phyloP scores from a whole-genome alignment of 2,113 vertebrate genomes.

The Pionites leucogaster region DNA sequence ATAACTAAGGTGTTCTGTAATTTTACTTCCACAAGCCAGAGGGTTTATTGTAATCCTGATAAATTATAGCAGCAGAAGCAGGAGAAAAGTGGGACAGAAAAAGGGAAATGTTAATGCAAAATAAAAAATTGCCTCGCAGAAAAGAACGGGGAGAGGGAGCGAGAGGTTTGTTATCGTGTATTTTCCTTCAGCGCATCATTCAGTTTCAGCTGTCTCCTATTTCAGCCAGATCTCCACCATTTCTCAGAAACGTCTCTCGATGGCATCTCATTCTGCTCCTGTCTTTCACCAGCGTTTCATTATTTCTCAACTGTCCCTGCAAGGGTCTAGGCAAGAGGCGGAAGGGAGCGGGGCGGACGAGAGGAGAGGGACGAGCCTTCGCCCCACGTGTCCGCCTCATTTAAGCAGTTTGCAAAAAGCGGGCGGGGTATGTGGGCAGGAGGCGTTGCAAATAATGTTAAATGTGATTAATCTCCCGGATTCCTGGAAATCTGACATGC shows the following conservation, averaged over 20 bases:
- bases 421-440: not conserved
- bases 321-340: not conserved
- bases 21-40: slow-evolving; percentile 65
- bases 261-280: slow-evolving; percentile 70
- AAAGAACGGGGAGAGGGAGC: slow-evolving; percentile 36
- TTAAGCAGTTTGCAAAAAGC: slow-evolving; percentile 27
- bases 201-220: slow-evolving; percentile 70
- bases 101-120: slow-evolving; percentile 65
- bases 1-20: slow-evolving; percentile 30
- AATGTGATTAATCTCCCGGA: slow-evolving; percentile 74
- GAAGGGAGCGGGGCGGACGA: not conserved
- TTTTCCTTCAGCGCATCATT: slow-evolving; percentile 70
- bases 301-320: slow-evolving; percentile 68
- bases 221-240: slow-evolving; percentile 64
- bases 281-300: slow-evolving; percentile 64
- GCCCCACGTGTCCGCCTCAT: slow-evolving; percentile 48
- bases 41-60: slow-evolving; percentile 64
- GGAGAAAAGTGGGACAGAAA: slow-evolving; percentile 54
- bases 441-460: slow-evolving; percentile 67
- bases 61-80: slow-evolving; percentile 62
- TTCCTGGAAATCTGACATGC: slow-evolving; percentile 78
- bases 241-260: slow-evolving; percentile 65
- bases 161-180: slow-evolving; percentile 67
- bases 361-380: not conserved
- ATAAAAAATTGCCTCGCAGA: slow-evolving; percentile 59